A percentile compares a stretch with the other conserved stretches of the same genome.
These are phyloP conservation scores for Reinhardtius hippoglossoides DNA, from an alignment of 2,113 vertebrate species.

Conservation along the genomic window DNA sequence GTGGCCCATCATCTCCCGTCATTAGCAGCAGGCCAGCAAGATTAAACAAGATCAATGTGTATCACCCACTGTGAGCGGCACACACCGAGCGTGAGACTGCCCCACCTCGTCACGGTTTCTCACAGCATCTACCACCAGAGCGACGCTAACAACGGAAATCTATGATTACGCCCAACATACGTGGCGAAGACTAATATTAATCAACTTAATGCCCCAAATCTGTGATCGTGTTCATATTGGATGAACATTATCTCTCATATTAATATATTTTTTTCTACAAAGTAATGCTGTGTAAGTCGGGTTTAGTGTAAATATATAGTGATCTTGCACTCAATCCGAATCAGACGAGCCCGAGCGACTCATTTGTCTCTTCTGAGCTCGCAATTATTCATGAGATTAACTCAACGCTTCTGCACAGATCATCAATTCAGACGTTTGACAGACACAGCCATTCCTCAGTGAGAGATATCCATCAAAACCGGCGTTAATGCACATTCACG, in stretches of 20 bases:
- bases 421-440: slow-evolving; percentile 55
- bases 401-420: slow-evolving; percentile 45
- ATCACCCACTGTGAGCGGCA: slow-evolving; percentile 59
- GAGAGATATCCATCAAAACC: slow-evolving; percentile 62
- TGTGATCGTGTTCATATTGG: slow-evolving; percentile 33
- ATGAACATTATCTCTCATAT: slow-evolving; percentile 39
- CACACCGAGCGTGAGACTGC: slow-evolving; percentile 55
- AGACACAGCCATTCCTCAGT: slow-evolving; percentile 47
- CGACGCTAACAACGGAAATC: slow-evolving; percentile 27
- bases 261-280: slow-evolving; percentile 35
- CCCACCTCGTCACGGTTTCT: slow-evolving; percentile 40
- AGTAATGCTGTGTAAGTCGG: slow-evolving; percentile 31
- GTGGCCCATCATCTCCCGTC: slow-evolving; percentile 76
- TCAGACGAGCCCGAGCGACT: slow-evolving; percentile 48
- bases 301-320: slow-evolving; percentile 45
- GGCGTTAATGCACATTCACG: slow-evolving; percentile 42
- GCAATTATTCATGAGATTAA: slow-evolving; percentile 31
- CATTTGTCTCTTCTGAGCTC: slow-evolving; percentile 44
- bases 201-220: slow-evolving; percentile 62
- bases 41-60: slow-evolving; percentile 81
- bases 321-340: slow-evolving; percentile 44
- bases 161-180: slow-evolving; percentile 43
- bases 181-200: slow-evolving; percentile 31
- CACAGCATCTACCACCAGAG: slow-evolving; percentile 38
- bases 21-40: slow-evolving; percentile 78